Conservation (phyloP, 1,140 invertebrate genomes). For the Pseudomyrmex sp. region DNA sequence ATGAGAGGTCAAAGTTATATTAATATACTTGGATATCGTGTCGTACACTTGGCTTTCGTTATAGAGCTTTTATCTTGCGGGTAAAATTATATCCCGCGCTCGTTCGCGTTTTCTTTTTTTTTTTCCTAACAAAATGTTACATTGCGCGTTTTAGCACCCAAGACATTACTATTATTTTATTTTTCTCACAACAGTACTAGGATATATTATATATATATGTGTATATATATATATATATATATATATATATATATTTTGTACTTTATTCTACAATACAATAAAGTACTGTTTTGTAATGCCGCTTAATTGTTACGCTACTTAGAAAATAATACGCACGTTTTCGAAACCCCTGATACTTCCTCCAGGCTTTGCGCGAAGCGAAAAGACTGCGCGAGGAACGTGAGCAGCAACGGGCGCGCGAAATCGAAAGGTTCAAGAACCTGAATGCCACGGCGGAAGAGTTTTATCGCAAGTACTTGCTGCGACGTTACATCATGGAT, state of each 20-base stretch:
- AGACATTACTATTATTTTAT: neutral
- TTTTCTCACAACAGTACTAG: no score
- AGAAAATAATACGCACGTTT: constrained; percentile 1
- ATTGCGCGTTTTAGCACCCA: no score
- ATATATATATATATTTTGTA: constrained; percentile 17
- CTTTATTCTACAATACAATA: constrained; percentile 22
- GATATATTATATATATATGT: constrained; percentile 23
- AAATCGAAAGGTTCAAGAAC: constrained; percentile 73
- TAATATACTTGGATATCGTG: constrained; percentile 44
- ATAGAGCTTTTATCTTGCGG: constrained; percentile 36
- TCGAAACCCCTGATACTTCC: constrained; percentile 25
- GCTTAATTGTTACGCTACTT: constrained; percentile 18
- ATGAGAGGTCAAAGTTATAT: constrained; percentile 57
- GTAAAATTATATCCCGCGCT: constrained; percentile 44
- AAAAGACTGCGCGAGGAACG: constrained; percentile 76
- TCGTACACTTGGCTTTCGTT: constrained; percentile 24
- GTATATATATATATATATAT: constrained; percentile 1
- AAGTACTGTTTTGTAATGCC: constrained; percentile 4
- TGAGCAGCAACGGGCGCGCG: constrained; percentile 69
- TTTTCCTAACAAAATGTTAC: no score
- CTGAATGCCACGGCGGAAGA: constrained; percentile 72
- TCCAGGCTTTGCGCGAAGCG: constrained; percentile 76
- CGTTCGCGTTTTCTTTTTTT: neutral
- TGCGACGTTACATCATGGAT: constrained; percentile 76
- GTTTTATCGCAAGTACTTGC: constrained; percentile 77